Base-by-base conservation (phyloP, 2,888 invertebrate species). In the Cylindroiulus punctatus region DNA sequence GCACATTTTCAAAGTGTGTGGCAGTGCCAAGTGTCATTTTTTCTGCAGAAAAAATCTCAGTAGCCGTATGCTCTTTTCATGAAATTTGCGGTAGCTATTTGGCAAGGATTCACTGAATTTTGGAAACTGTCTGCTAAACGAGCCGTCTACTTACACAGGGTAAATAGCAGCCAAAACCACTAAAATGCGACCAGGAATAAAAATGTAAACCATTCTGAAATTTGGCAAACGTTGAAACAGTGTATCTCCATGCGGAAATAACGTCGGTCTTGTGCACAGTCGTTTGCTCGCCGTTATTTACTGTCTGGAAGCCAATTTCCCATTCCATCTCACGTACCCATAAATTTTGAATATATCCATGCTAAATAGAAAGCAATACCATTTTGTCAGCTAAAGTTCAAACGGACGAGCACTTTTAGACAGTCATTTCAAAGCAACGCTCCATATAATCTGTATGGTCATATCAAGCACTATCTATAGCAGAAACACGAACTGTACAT, bases 211-310 rank as follows among this genome's bases (percentile, higher is more conserved):
- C 57, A 22, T 10, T 22, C 57, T 10, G 22, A 65, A 26, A 65
- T n/a, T 65, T 65, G 57, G 57, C 22, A 65, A 52, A 65, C 57
- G 57, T 22, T 65, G 57, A 65, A 65, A 22, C 57, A 52, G 19
- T 52, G 52, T 52, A n/a, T 52, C n/a, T 52, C 19, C 52, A 52
- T 52, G 57, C 57, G 57, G 57, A 65, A 65, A 65, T 65, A 65
- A 65, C 57, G 57, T n/a, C 52, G 52, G 14, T 65, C 22, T 65
- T 22, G 0, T 22, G 19, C 12, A 22, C 7, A 65, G 22, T 65
- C 22, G 10, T 65, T 65, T 65, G n/a, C 12, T 19, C 52, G n/a
- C 2, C 52, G 52, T 52, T 52, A 65, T 65, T 65, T 65, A 65
- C 57, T 65, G 57, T 26, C 22, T 65, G 57, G 22, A 65, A 65